Conservation (phyloP, 1,140 invertebrate genomes). For the Zaprionus taronus region DNA sequence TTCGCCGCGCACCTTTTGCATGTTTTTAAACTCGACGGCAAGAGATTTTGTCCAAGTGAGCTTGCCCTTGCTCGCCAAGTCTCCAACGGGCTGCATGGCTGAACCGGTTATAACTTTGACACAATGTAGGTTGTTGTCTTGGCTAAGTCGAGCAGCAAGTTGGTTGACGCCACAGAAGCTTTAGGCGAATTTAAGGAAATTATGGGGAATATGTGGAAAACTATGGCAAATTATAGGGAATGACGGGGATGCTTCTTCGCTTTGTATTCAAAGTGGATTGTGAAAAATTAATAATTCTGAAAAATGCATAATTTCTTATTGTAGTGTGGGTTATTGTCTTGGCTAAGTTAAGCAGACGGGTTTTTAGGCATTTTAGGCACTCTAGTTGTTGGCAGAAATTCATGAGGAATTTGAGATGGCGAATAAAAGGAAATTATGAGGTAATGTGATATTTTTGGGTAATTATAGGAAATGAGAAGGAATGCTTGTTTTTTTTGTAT, state of each 20-base stretch:
- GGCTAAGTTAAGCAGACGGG: no score
- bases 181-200: background rate
- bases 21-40: constrained; percentile 58
- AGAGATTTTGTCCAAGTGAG: constrained; percentile 56
- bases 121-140: constrained; percentile 9
- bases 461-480: background rate
- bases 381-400: no score
- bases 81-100: constrained; percentile 26
- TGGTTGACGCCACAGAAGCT: background rate
- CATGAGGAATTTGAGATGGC: no score
- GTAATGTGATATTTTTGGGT: no score
- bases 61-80: constrained; percentile 77
- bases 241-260: background rate
- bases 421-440: background rate
- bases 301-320: no score
- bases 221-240: background rate
- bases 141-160: background rate
- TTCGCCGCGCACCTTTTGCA: constrained; percentile 59
- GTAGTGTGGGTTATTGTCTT: no score
- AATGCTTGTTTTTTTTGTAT: background rate
- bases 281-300: no score
- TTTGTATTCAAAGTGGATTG: background rate
- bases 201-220: no score
- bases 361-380: no score
- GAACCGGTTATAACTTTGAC: constrained; percentile 19